Evolutionary conservation across 2,797 vertebrate genomes (phyloP), one percentile per base, ranked within the genome.

Genomic region (Fistularia commersonii): DNA sequence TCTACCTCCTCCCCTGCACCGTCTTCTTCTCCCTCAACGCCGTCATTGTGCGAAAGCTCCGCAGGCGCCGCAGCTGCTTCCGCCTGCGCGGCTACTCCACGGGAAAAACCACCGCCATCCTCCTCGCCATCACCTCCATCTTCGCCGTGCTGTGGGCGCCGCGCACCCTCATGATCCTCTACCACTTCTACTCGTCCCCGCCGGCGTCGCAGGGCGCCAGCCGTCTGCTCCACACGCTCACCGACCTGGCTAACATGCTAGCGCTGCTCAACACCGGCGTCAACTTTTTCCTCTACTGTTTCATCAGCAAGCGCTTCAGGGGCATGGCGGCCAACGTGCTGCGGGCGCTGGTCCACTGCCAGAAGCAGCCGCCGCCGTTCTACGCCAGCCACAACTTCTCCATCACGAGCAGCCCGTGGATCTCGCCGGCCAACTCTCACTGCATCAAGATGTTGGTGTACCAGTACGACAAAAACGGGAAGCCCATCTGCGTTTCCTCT

Each of bases 201-300:
- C 91, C 93, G 0, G 65, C 90, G 0, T 93, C 92, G 0, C 89
- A 87, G 38, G 79, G 83, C 44, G 90, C 93, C 34, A 88, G 91
- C 60, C 92, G 91, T 66, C 76, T 95, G 49, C 91, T 93, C 6
- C 94, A 98, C 49, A 79, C 93, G 41, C 87, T 93, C 53, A 94
- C 94, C 0, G 96, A 98, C 12, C 41, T 99, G 1, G 95, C 96
- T 5, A 97, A 99, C 65, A 98, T 99, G 96, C 83, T 99, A 0
- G 96, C 96, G 0, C 79, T 99, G 54, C 92, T 99, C 61, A 99
- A 98, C 91, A 97, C 96, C 0, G 94, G 94, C 0, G 94, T 98
- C 89, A 98, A 99, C 83, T 99, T 98, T 91, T 99, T 98, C 86
- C 92, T 99, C 48, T 99, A 99, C 79, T 98, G 96, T 76, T 99